Percentiles rank a stretch among this genome's conserved stretches.
Evolutionary conservation across 2,888 invertebrate genomes (phyloP).

Genomic region (Tenthredo amoena): DNA sequence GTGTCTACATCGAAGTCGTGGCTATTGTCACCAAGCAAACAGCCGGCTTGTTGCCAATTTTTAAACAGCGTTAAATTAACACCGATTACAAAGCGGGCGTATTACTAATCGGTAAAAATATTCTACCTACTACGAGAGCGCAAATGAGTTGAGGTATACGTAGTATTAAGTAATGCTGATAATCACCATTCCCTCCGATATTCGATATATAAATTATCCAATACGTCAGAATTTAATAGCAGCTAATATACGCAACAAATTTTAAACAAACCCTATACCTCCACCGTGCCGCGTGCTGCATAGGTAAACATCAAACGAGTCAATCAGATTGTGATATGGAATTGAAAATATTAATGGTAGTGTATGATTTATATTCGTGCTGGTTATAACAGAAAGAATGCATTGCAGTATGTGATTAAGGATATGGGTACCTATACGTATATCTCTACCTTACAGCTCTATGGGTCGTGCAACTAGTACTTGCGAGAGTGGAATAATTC

Average conservation of each 20-base stretch:
- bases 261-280: background rate
- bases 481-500: constrained; percentile 28
- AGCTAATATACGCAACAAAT: background rate
- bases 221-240: background rate
- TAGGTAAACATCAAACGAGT: constrained; percentile 37
- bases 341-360: constrained; percentile 37
- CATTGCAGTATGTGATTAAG: background rate
- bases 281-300: background rate
- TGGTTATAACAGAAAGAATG: constrained; percentile 26
- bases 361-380: constrained; percentile 9
- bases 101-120: background rate
- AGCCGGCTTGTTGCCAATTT: constrained; percentile 35
- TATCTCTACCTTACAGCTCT: background rate
- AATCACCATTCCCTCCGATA: background rate
- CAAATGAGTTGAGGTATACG: background rate
- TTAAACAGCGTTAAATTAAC: background rate
- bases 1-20: constrained; percentile 23
- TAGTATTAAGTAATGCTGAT: background rate
- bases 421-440: background rate
- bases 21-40: constrained; percentile 27
- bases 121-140: background rate
- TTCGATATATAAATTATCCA: constrained; percentile 4
- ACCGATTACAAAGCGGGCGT: background rate
- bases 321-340: constrained; percentile 20
- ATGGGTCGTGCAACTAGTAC: constrained; percentile 32